These are phyloP conservation scores for Listronotus oregonensis DNA, from an alignment of 1,140 invertebrate species.

Conservation along the genomic window DNA sequence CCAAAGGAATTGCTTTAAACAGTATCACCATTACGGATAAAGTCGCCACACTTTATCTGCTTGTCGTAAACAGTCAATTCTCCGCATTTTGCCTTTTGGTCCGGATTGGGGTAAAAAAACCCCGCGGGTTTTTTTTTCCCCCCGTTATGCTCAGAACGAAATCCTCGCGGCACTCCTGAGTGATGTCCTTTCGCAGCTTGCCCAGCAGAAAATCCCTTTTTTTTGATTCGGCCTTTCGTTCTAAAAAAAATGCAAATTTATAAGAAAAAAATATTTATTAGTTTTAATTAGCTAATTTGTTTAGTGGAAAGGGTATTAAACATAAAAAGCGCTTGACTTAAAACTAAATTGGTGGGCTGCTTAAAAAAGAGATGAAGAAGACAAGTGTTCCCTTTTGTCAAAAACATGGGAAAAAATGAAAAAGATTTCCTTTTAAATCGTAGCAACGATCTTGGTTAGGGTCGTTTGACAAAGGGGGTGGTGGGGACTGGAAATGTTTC, in stretches of 20 bases:
- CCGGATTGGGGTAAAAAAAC: conserved; percentile 97
- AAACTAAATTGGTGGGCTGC: no score
- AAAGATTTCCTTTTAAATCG: no score
- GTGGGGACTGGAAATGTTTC: no score
- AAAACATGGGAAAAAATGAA: no score
- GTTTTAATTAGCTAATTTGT: neutral
- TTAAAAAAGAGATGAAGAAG: no score
- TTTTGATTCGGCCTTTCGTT: conserved; percentile 97
- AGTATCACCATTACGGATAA: conserved; percentile 99
- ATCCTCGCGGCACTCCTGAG: conserved; percentile 96
- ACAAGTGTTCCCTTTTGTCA: no score
- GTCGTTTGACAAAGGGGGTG: no score
- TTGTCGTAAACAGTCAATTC: conserved; percentile 98
- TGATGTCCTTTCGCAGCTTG: conserved; percentile 98
- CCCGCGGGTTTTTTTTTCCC: conserved; percentile 91
- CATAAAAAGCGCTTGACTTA: no score
- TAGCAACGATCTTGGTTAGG: no score
- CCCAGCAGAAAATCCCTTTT: conserved; percentile 97
- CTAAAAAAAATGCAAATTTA: conserved; percentile 60
- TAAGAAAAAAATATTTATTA: conserved; percentile 3
- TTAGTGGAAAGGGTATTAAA: no score
- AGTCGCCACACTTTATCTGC: conserved; percentile 99
- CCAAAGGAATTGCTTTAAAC: conserved; percentile 98
- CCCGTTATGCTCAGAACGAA: conserved; percentile 98
- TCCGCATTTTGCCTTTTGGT: conserved; percentile 99